Percentiles rank a stretch among this genome's conserved stretches.
Evolutionary conservation across 2,888 invertebrate genomes (phyloP).

Genomic region (Carcina quercana): DNA sequence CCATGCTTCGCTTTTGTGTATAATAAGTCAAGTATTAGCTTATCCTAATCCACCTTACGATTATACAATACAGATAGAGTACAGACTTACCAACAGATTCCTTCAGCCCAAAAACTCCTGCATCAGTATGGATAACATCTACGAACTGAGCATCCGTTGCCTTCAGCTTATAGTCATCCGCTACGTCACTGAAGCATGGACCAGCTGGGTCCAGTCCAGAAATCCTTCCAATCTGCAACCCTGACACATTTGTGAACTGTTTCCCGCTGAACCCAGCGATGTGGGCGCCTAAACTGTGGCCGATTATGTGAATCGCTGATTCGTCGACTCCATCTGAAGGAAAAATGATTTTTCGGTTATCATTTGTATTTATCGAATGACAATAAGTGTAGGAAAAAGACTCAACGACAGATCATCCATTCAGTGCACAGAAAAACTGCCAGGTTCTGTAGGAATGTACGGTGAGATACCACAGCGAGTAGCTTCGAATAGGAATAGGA

Average conservation of each 20-base stretch:
- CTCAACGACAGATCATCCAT: too few species aligned
- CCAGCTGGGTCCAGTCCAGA: conserved; percentile 59
- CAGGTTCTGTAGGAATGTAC: too few species aligned
- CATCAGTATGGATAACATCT: conserved; percentile 49
- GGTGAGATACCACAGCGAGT: too few species aligned
- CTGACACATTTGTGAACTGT: conserved; percentile 32
- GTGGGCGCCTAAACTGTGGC: conserved; percentile 60
- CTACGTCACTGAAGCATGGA: conserved; percentile 50
- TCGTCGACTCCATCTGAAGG: conserved; percentile 46
- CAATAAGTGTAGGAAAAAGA: too few species aligned
- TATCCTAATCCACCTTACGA: too few species aligned
- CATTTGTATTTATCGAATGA: too few species aligned
- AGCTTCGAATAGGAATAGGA: too few species aligned
- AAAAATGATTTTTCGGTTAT: too few species aligned
- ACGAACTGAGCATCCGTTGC: conserved; percentile 44
- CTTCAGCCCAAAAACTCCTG: conserved; percentile 44
- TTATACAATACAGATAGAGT: too few species aligned
- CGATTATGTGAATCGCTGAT: conserved; percentile 44
- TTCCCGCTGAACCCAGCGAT: conserved; percentile 52
- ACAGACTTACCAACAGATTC: conserved; percentile 39
- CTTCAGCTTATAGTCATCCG: conserved; percentile 28
- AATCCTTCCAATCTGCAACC: conserved; percentile 38
- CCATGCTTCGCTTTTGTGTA: too few species aligned
- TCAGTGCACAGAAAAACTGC: too few species aligned
- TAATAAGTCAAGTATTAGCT: too few species aligned